phyloP scores from a whole-genome alignment of 1,140 invertebrate genomes.

The Heliconius congener region DNA sequence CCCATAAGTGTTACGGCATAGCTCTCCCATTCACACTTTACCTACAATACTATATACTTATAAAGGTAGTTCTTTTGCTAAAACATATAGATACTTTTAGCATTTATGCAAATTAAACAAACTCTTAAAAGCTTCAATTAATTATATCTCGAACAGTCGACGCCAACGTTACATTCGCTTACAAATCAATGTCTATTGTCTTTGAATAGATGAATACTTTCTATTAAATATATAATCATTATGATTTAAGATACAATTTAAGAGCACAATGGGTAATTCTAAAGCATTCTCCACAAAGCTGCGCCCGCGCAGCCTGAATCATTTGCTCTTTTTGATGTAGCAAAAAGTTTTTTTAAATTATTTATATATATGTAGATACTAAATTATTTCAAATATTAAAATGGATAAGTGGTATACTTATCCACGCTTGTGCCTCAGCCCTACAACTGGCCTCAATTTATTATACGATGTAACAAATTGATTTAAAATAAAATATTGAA shows the following conservation, averaged over 20 bases:
- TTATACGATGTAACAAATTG: too few species aligned
- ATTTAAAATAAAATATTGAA: too few species aligned
- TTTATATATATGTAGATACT: background rate
- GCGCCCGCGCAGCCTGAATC: slow-evolving; percentile 16
- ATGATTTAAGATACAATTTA: slow-evolving; percentile 22
- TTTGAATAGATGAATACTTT: slow-evolving; percentile 20
- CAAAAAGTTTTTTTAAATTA: background rate
- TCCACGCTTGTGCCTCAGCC: too few species aligned
- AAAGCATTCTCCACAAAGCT: slow-evolving; percentile 17
- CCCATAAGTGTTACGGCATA: too few species aligned
- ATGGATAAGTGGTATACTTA: too few species aligned
- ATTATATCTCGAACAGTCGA: background rate
- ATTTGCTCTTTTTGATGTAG: background rate
- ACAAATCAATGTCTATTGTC: slow-evolving; percentile 13
- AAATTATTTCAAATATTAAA: background rate
- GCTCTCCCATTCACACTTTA: too few species aligned
- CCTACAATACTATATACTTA: too few species aligned
- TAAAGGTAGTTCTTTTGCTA: too few species aligned
- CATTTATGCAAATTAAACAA: background rate
- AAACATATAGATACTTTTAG: too few species aligned
- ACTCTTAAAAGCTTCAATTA: background rate
- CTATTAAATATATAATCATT: slow-evolving; percentile 19
- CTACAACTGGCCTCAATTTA: too few species aligned
- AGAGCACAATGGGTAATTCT: slow-evolving; percentile 26
- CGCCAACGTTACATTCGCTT: slow-evolving; percentile 1